These are phyloP conservation scores for Butorides virescens DNA, from an alignment of 2,113 vertebrate genomes.

Conservation along the genomic window DNA sequence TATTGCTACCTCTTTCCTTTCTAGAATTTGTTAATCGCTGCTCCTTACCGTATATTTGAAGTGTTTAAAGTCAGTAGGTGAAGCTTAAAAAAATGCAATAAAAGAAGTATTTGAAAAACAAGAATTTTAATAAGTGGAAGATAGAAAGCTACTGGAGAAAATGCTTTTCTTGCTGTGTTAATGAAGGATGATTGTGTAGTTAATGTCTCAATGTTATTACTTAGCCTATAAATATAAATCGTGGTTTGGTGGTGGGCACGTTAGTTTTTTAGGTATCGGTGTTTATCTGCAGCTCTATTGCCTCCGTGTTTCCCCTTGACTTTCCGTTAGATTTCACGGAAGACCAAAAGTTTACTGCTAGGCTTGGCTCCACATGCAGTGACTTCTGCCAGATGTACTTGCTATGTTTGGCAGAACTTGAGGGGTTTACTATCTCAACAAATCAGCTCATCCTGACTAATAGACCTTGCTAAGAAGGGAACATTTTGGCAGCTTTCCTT, in stretches of 20 bases:
- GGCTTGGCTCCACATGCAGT: conserved; percentile 32
- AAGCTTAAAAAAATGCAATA: background rate
- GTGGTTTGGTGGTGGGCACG: background rate
- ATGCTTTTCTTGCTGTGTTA: background rate
- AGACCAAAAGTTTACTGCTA: background rate
- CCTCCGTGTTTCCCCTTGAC: background rate
- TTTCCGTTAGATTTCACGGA: background rate
- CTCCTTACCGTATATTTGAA: background rate
- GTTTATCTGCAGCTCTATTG: background rate
- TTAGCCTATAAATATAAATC: background rate
- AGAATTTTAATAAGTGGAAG: background rate
- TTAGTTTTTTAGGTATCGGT: background rate
- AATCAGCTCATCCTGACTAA: conserved; percentile 12
- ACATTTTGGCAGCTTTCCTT: conserved; percentile 54
- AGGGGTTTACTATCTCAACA: conserved; percentile 17
- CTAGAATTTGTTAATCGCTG: background rate
- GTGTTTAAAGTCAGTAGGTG: background rate
- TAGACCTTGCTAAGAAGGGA: conserved; percentile 32
- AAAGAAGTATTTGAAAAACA: background rate
- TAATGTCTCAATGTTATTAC: background rate
- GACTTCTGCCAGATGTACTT: conserved; percentile 41
- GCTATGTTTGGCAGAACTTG: conserved; percentile 50
- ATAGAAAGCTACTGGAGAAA: background rate
- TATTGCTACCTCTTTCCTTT: background rate
- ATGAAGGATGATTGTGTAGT: background rate